Evolutionary conservation across 30 jellyfish, hydroid and myxozoan species (phyloP).

Genomic region (Aurelia coerulea): DNA sequence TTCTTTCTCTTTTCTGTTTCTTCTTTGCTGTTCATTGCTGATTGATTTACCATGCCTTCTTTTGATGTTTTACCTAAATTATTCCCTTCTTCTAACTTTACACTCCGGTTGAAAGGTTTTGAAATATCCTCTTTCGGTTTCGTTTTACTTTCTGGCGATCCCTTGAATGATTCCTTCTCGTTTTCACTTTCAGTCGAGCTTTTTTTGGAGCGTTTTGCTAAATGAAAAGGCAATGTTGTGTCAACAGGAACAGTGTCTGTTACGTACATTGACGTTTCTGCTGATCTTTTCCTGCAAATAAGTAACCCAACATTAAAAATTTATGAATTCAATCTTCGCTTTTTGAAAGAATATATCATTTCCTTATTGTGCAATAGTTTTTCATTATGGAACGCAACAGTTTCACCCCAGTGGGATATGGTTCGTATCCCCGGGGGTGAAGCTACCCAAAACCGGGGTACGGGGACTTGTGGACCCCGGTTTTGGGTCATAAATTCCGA

Average conservation of each 20-base stretch:
- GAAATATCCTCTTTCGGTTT: neutral
- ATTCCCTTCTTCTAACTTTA: no score
- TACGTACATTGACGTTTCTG: constrained; percentile 60
- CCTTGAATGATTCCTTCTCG: neutral
- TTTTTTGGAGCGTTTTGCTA: constrained; percentile 22
- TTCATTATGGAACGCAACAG: no score
- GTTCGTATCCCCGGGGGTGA: no score
- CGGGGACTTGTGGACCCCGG: no score
- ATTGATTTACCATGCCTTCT: neutral
- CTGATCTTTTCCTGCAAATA: constrained; percentile 43
- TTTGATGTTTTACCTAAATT: neutral
- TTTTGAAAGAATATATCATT: no score
- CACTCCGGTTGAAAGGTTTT: no score
- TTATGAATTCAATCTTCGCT: no score
- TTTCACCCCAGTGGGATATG: no score
- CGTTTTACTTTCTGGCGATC: neutral
- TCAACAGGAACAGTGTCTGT: constrained; percentile 51
- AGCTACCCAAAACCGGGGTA: no score
- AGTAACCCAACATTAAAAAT: neutral
- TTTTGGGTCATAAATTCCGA: no score
- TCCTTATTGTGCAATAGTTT: no score
- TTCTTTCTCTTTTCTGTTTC: neutral
- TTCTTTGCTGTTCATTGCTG: neutral
- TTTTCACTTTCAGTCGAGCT: constrained; percentile 6
- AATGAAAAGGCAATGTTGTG: constrained; percentile 30